Percentiles rank a stretch among this genome's conserved stretches.
Conservation (phyloP, 2,797 vertebrate species). For the Anguilla obscura region DNA sequence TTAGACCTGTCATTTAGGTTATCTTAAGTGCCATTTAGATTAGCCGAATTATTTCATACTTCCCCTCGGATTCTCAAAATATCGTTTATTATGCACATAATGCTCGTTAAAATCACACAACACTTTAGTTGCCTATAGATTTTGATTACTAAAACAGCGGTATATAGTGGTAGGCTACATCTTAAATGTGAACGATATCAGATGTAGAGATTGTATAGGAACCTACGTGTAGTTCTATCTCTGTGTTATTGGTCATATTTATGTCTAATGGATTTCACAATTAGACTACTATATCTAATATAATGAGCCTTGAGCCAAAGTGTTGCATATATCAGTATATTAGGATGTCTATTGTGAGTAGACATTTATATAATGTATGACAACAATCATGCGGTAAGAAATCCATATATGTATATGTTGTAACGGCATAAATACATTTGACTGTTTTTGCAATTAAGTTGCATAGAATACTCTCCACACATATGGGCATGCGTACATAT, state of each 20-base stretch:
- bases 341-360: neutral
- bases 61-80: neutral
- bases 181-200: neutral
- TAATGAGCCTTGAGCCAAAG: neutral
- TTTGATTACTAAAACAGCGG: neutral
- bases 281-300: no score
- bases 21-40: neutral
- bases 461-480: neutral
- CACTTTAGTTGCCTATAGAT: neutral
- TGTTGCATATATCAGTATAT: constrained; percentile 40
- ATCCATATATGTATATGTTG: neutral
- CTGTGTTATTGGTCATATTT: neutral
- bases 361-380: neutral
- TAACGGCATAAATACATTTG: neutral
- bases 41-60: neutral
- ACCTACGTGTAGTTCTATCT: neutral
- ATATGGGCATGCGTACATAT: neutral
- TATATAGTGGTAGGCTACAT: neutral
- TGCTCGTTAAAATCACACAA: neutral
- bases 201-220: neutral
- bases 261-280: neutral
- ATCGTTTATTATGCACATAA: neutral
- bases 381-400: neutral
- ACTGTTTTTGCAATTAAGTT: neutral
- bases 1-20: neutral